Conservation (phyloP, 1,140 invertebrate genomes). For the Helicoverpa armigera region DNA sequence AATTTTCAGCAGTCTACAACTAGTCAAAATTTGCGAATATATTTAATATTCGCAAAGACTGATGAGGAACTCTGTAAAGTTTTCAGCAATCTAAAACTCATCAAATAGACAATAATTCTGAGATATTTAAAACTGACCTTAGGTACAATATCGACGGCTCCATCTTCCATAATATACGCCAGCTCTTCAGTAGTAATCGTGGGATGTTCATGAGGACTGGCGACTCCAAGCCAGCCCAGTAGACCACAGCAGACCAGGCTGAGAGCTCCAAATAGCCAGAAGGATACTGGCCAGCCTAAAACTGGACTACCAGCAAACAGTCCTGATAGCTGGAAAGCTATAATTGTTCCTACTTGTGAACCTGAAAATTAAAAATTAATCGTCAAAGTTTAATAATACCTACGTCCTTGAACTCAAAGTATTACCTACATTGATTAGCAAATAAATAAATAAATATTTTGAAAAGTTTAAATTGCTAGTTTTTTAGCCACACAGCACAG, state of each 20-base stretch:
- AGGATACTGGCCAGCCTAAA: constrained; percentile 86
- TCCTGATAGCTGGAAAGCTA: constrained; percentile 83
- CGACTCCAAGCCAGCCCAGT: constrained; percentile 74
- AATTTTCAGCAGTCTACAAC: too few relatives aligned
- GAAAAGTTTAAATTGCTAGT: too few relatives aligned
- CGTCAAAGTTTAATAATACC: neutral
- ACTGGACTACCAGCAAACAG: constrained; percentile 70
- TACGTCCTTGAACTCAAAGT: neutral
- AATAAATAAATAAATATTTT: too few relatives aligned
- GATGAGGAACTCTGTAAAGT: too few relatives aligned
- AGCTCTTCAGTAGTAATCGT: constrained; percentile 87
- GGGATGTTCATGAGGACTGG: constrained; percentile 87
- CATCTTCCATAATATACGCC: constrained; percentile 83
- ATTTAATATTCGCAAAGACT: too few relatives aligned
- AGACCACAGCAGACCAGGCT: constrained; percentile 78
- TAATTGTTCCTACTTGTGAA: constrained; percentile 80
- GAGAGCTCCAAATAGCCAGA: constrained; percentile 87
- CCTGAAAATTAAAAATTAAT: constrained; percentile 54
- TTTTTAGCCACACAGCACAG: too few relatives aligned
- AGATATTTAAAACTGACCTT: constrained; percentile 54
- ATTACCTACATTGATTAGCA: too few relatives aligned
- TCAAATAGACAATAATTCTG: neutral
- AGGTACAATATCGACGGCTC: constrained; percentile 57
- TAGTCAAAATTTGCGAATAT: too few relatives aligned
- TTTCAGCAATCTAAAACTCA: too few relatives aligned